Base-by-base conservation (phyloP, 2,113 vertebrate genomes). In the Nicator chloris region DNA sequence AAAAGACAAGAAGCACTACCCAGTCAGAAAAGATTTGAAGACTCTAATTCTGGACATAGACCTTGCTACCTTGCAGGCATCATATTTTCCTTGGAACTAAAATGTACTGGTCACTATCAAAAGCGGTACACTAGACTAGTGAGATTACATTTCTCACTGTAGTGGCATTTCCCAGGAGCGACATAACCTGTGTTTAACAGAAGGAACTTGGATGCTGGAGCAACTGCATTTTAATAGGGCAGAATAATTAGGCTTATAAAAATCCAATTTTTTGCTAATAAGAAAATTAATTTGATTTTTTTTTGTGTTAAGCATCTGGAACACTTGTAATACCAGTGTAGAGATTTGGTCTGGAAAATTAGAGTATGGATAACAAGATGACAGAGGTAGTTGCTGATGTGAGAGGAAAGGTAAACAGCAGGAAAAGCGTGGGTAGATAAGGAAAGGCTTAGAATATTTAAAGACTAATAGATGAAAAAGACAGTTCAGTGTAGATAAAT, bases 231-330 rank as follows among this genome's bases (percentile, higher is more conserved):
- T 93, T 96, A 96, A 96, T 83, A 93, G 30, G 66, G 60, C 37
- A 91, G 45, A 64, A 69, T 96, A 98, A 97, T 93, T 98, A 95
- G 80, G 95, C 92, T 97, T 97, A 96, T 89, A 94, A 93, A 97
- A 97, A 95, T 86, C 64, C 65, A 64, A 28, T 93, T 96, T 96
- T 97, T 95, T 89, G 53, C 66, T 86, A 92, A 90, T 84, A 77
- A 96, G 94, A 97, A 95, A 96, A 93, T 92, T 96, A 95, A 96
- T 90, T 96, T 93, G 47, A 77, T 76, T 59, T 73, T 88, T 84
- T 77, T 93, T 57, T 87, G 84, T 94, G 92, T 95, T 95, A 97
- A 95, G 81, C 73, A 84, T 92, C 68, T 92, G 82, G 70, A 97
- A 95, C 75, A 91, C 79, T 95, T 97, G 82, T 96, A 90, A 91